Base-by-base conservation (phyloP, 2,888 invertebrate genomes). In the Pollenia amentaria region DNA sequence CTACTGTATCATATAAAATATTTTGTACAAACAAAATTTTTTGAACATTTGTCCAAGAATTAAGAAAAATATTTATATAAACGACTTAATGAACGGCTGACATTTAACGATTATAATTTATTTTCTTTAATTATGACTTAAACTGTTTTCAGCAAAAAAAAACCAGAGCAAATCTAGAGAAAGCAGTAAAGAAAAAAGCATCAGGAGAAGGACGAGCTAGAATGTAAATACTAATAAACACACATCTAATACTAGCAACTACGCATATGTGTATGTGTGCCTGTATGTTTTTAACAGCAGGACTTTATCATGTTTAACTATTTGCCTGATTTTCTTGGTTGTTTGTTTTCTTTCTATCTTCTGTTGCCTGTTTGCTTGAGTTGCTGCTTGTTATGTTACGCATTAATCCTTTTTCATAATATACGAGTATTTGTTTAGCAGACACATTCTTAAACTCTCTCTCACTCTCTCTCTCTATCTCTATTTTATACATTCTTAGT, bases 381-480 rank as follows among this genome's bases (percentile, higher is more conserved):
- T 29, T 46, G 44, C 40, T 79, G 73, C 67, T 48, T 78, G 84
- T 84, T 87, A 67, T 80, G 84, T 77, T 84, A 87, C 67, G 84
- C 77, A 87, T 84, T 87, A 88, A 88, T 88, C 88, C 88, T 88
- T 83, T 84, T 87, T 79, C 87, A 88, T 88, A 88, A 88, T 88
- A 88, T 88, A 88, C 88, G 88, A 88, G 84, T 88, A 88, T 88
- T 88, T 88, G 85, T 88, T 86, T 87, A 81, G 75, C 78, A 85
- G 85, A 72, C 80, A 80, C 64, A 80, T 64, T 76, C 80, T 53
- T 64, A 57, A 44, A 85, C 62, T 69, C 18, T 46, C 38, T 6
- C 18, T 65, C 29, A 38, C 8, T 40, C 38, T 38, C 18, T 51
- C 42, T 75, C 62, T 51, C 29, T 48, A 14, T 60, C 46, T 46